Conservation (phyloP, 1,140 invertebrate genomes). For the Phymastichus coffea region DNA sequence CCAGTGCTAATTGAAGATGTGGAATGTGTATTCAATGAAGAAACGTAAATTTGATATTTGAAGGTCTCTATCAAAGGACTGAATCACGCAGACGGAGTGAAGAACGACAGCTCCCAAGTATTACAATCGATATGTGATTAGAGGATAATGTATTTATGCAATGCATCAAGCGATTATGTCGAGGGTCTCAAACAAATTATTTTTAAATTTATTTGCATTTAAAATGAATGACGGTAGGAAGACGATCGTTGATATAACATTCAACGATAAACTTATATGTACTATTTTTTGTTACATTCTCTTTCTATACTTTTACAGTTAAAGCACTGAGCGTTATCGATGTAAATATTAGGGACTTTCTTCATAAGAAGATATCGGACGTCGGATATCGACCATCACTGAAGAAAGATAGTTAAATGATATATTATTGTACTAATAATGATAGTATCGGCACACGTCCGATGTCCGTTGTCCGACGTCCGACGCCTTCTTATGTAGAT, state of each 20-base stretch:
- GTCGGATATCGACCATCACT: too few relatives aligned
- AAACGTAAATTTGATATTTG: background rate
- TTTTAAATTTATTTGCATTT: constrained; percentile 15
- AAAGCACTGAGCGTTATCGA: too few relatives aligned
- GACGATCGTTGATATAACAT: background rate
- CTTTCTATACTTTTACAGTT: too few relatives aligned
- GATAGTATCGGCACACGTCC: too few relatives aligned
- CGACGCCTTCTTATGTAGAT: too few relatives aligned
- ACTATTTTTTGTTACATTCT: background rate
- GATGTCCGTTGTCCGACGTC: too few relatives aligned
- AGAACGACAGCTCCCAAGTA: constrained; percentile 19
- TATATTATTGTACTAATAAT: too few relatives aligned
- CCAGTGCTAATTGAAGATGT: constrained; percentile 15
- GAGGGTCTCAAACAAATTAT: background rate
- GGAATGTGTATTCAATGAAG: constrained; percentile 10
- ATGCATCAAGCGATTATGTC: constrained; percentile 11
- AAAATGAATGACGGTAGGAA: background rate
- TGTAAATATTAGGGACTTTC: too few relatives aligned
- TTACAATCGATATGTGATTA: constrained; percentile 25
- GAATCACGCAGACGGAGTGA: background rate
- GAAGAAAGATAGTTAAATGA: too few relatives aligned
- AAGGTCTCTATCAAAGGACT: too few relatives aligned
- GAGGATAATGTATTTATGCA: constrained; percentile 25
- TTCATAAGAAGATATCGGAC: too few relatives aligned
- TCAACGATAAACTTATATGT: background rate